Evolutionary conservation across 2,888 invertebrate species (phyloP), one percentile per base, ranked within the genome.

Genomic region (Slavum lentiscoides): DNA sequence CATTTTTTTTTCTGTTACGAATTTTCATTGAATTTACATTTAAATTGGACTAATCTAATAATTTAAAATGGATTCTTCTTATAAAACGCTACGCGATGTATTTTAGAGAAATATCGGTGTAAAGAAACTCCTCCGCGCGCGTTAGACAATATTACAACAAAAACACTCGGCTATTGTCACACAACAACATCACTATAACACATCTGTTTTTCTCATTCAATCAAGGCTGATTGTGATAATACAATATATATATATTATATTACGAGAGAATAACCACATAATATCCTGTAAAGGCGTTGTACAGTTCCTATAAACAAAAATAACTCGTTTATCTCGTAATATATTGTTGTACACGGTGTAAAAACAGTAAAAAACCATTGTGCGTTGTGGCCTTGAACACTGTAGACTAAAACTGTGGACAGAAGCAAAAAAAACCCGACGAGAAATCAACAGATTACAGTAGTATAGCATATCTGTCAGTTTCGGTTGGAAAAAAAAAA

Each of bases 371-470:
- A 66, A 30, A 58, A 39, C 74, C 55, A 67, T 75, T 58, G 66
- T 75, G 73, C 39, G 21, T 2, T 21, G 2, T 7, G 39, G 67
- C 74, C 66, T 75, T 75, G 66, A 66, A 67, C 21, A 69, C 19
- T 13, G 4, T 30, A 15, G 58, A 69, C 19, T n/a, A 15, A 8
- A 49, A 49, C 2, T 5, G 6, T 55, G 55, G 19, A 55, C 7
- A 0, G 19, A 55, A 4, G 30, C 30, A 8, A 55, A 55, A 19
- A 55, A 19, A 55, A 19, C 0, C 19, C 1, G 1, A 19, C 30
- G 30, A 19, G 19, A 55, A 55, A 19, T 19, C 55, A 7, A 55
- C 19, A 55, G 55, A 55, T 55, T 30, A 30, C 30, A 55, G 6
- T 19, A 4, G n/a, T n/a, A 30, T 30, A 4, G 30, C 19, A 19